Percentiles rank a stretch among this genome's conserved stretches.
phyloP scores from a whole-genome alignment of 2,113 vertebrate species.

The Brienomyrus longianalis region DNA sequence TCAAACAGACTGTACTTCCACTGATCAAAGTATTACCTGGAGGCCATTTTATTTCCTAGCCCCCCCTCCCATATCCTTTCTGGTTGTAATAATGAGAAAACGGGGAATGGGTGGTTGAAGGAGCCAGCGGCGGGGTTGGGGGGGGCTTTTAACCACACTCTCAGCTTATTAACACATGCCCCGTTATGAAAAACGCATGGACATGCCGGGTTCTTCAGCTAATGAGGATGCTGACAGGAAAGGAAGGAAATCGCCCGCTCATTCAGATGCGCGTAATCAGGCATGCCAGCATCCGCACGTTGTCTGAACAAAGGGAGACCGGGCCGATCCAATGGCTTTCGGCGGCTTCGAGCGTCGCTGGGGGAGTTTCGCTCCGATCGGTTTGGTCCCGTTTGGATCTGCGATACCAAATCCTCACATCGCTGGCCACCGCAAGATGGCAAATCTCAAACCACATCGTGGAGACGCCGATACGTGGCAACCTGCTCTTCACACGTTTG shows the following conservation, averaged over 20 bases:
- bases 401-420: not conserved
- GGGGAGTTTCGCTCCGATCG: not conserved
- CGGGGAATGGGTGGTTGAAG: conserved; percentile 24
- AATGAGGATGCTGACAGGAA: not conserved
- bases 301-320: not conserved
- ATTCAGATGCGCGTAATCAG: not conserved
- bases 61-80: conserved; percentile 26
- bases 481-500: not conserved
- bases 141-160: not conserved
- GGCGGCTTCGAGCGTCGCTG: not conserved
- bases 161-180: not conserved
- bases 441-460: not conserved
- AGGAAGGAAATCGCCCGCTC: not conserved
- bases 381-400: not conserved
- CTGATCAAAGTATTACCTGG: conserved; percentile 51
- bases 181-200: not conserved
- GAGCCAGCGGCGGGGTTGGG: not conserved
- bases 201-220: not conserved
- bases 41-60: conserved; percentile 49
- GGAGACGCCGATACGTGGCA: not conserved
- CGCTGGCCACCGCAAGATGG: not conserved
- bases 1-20: conserved; percentile 13
- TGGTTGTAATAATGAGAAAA: conserved; percentile 48
- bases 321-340: too few species aligned
- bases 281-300: not conserved